These are phyloP conservation scores for Sinosuthora webbiana DNA, from an alignment of 2,113 vertebrate genomes.

Conservation along the genomic window DNA sequence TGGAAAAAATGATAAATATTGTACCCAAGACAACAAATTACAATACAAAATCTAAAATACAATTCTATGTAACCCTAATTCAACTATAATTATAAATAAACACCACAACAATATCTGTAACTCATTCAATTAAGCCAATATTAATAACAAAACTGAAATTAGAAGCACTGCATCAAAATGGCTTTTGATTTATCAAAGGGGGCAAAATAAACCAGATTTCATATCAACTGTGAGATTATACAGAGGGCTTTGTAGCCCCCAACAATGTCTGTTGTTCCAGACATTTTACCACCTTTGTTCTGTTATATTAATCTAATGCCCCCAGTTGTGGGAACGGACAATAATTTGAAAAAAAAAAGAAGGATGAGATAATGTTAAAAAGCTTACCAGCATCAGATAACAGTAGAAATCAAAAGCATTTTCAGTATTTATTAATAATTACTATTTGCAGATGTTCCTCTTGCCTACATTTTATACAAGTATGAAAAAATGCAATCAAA, in stretches of 20 bases:
- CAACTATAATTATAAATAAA: background rate
- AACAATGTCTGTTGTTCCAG: background rate
- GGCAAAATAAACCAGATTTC: background rate
- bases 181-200: background rate
- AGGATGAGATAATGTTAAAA: background rate
- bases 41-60: background rate
- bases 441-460: background rate
- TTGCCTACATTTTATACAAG: background rate
- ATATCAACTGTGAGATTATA: background rate
- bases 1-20: background rate
- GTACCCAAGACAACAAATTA: background rate
- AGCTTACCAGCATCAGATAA: background rate
- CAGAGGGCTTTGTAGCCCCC: background rate
- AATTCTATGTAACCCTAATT: background rate
- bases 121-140: background rate
- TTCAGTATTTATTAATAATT: background rate
- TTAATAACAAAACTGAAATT: background rate
- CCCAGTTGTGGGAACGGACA: background rate
- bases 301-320: background rate
- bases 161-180: background rate
- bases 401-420: background rate
- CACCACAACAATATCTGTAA: background rate
- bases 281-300: background rate
- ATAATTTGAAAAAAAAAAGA: background rate
- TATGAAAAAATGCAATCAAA: background rate